Percentiles rank a stretch among this genome's conserved stretches.
These are phyloP conservation scores for Diachasmimorpha longicaudata DNA, from an alignment of 1,140 invertebrate genomes.

Conservation along the genomic window DNA sequence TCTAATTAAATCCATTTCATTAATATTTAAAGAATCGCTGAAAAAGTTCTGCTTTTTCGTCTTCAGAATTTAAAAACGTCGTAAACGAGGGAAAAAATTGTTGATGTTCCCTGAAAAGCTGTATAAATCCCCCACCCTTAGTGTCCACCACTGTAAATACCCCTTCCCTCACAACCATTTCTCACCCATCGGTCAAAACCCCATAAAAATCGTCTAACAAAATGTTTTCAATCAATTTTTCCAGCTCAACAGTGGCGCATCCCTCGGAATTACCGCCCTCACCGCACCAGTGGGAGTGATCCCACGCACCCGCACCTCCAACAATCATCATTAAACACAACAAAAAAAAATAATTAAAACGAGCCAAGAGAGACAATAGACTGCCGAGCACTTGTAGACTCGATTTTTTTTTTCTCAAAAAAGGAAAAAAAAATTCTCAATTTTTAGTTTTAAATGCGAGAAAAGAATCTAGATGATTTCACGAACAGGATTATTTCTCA, in stretches of 20 bases:
- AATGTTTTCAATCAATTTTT: conserved; percentile 53
- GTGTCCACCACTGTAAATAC: neutral
- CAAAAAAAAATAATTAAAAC: neutral
- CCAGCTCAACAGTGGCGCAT: conserved; percentile 95
- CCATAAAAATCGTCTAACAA: neutral
- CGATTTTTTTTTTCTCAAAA: conserved; percentile 34
- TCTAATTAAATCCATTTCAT: no score
- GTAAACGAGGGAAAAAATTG: no score
- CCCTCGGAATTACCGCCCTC: conserved; percentile 96
- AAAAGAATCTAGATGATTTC: neutral
- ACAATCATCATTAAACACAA: neutral
- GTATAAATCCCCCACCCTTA: neutral
- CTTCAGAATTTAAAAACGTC: no score
- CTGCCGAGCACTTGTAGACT: conserved; percentile 59
- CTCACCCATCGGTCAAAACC: neutral
- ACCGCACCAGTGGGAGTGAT: conserved; percentile 94
- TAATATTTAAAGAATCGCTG: no score
- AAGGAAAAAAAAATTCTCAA: neutral
- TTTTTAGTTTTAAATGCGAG: neutral
- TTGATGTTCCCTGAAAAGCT: neutral
- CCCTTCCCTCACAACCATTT: neutral
- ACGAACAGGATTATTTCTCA: neutral
- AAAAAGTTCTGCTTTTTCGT: no score
- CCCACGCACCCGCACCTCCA: neutral
- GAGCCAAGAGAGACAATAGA: conserved; percentile 61